Base-by-base conservation (phyloP, 2,888 invertebrate genomes). In the Alsophila aescularia region DNA sequence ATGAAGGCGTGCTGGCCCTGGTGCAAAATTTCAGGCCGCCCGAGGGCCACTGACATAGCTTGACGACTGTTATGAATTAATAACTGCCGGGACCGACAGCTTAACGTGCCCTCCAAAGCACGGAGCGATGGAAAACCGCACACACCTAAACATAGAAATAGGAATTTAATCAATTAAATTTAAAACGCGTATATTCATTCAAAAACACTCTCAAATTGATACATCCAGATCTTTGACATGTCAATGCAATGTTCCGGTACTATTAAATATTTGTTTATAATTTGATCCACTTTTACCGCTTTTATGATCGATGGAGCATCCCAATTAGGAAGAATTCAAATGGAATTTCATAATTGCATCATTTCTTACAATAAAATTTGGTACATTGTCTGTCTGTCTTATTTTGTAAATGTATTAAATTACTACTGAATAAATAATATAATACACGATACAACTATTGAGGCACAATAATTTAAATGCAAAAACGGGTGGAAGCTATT, bases 251-350 rank as follows among this genome's bases (percentile, higher is more conserved):
- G 61, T 73, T 64, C 64, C 62, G 58, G 65, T 60, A 42, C 59
- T 51, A 64, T 68, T 69, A 61, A 52, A 67, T 66, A 66, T 71
- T 66, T 71, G 66, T 70, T 66, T 70, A 69, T 42, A 57, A 62
- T 63, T 62, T 58, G 64, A 70, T 60, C 65, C 60, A 52, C 50
- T 62, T 61, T 54, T 62, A 60, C 60, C 29, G 13, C 52, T 52
- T 75, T 75, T 71, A 76, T 68, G 67, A 70, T 55, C 58, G 21
- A 12, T 63, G 62, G 58, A 62, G 50, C 63, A 62, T 65, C 62
- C 75, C 71, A 77, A 76, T 75, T 77, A 73, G 70, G 61, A 66
- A 52, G 48, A 65, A 67, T 70, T 61, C 62, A 59, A 59, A 67
- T 62, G 64, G 68, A 67, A 69, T 70, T 67, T 75, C 66, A 66